phyloP scores from a whole-genome alignment of 2,797 vertebrate species.

The Salarias fasciatus region DNA sequence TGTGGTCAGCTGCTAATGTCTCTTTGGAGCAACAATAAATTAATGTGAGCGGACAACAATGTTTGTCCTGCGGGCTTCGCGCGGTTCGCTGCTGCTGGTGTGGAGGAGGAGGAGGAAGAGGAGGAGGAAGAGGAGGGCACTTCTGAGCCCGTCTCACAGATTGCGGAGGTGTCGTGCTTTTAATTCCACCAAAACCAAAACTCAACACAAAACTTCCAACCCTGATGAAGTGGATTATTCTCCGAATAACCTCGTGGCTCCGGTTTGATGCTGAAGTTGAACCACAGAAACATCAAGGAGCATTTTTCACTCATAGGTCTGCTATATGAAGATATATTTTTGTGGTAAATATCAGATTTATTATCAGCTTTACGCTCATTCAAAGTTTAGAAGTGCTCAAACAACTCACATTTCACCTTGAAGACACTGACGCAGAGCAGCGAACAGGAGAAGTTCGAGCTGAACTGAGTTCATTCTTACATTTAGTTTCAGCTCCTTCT shows the following conservation, averaged over 20 bases:
- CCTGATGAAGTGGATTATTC: constrained; percentile 11
- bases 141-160: neutral
- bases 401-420: too few species aligned
- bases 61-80: constrained; percentile 66
- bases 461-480: too few species aligned
- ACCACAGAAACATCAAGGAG: too few species aligned
- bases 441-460: too few species aligned
- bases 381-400: too few species aligned
- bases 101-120: constrained; percentile 53
- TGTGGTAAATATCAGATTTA: too few species aligned
- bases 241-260: neutral
- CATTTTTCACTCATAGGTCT: too few species aligned
- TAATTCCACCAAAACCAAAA: constrained; percentile 3
- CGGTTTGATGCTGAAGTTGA: too few species aligned
- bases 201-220: neutral
- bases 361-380: too few species aligned
- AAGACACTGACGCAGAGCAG: too few species aligned
- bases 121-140: constrained; percentile 45
- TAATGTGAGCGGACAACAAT: constrained; percentile 61
- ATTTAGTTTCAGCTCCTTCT: too few species aligned
- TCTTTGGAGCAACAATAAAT: constrained; percentile 68
- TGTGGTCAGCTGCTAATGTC: constrained; percentile 61
- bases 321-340: too few species aligned
- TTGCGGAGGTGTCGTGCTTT: constrained; percentile 6
- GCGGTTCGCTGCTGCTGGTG: constrained; percentile 35